Evolutionary conservation across 2,797 vertebrate species (phyloP).

Genomic region (Danionella dracula): DNA sequence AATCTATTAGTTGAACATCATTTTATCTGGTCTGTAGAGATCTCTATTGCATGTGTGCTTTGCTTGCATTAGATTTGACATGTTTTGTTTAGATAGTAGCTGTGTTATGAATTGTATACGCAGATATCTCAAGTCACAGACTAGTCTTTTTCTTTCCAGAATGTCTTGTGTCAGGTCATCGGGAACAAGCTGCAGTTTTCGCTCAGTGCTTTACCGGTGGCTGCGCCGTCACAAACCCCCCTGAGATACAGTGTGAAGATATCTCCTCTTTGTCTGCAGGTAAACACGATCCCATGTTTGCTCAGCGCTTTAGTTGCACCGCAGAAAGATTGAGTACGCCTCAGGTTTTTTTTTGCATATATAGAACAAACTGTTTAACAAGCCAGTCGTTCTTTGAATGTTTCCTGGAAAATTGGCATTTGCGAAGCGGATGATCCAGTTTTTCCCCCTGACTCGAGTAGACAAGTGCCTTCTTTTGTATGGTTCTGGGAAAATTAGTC

Average conservation of each 20-base stretch:
- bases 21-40: too few species aligned
- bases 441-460: neutral
- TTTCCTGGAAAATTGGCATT: neutral
- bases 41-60: neutral
- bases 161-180: constrained; percentile 68
- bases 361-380: neutral
- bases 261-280: constrained; percentile 82
- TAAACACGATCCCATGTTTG: constrained; percentile 50
- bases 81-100: too few species aligned
- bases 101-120: too few species aligned
- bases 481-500: neutral
- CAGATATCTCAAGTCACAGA: too few species aligned
- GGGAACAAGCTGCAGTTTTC: constrained; percentile 79
- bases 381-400: neutral
- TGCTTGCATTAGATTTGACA: neutral
- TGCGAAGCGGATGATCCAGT: neutral
- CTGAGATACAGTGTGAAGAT: constrained; percentile 72
- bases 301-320: neutral
- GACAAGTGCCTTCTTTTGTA: neutral
- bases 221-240: constrained; percentile 18
- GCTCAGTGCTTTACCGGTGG: constrained; percentile 51
- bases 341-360: neutral
- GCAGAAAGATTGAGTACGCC: neutral
- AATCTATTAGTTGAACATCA: neutral
- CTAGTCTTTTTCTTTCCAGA: constrained; percentile 44